Conservation (phyloP, 2,888 invertebrate genomes). For the Ceriagrion tenellum region DNA sequence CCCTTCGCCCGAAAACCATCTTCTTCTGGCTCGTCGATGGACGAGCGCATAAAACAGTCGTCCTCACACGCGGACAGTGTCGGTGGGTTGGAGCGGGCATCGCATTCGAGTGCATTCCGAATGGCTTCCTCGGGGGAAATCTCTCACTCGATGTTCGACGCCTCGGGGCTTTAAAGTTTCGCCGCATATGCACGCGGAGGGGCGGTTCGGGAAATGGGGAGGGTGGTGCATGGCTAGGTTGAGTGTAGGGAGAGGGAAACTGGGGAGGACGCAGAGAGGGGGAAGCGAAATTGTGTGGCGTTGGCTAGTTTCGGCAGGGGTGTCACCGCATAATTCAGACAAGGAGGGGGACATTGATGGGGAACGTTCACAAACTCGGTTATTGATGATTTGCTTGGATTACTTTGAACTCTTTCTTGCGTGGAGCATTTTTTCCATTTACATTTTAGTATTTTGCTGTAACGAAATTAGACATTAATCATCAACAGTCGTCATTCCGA, state of each 20-base stretch:
- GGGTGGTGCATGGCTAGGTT: no score
- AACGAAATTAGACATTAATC: no score
- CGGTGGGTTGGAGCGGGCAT: not conserved
- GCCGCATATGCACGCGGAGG: not conserved
- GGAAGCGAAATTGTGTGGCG: not conserved
- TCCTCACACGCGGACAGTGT: not conserved
- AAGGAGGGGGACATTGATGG: not conserved
- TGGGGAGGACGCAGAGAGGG: not conserved
- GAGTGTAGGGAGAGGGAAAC: not conserved
- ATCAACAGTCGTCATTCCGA: no score
- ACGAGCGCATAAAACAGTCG: no score
- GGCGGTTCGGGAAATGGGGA: not conserved
- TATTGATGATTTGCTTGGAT: no score
- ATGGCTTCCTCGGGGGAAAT: constrained; percentile 22
- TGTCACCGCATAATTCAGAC: not conserved
- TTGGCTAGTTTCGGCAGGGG: not conserved
- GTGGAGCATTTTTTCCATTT: no score
- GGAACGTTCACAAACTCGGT: no score
- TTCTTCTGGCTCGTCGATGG: no score
- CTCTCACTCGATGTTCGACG: constrained; percentile 1
- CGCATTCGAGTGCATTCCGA: not conserved
- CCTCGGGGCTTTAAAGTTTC: not conserved
- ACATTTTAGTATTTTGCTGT: no score
- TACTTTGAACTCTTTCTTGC: no score
- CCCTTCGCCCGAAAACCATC: not conserved